phyloP scores from a whole-genome alignment of 1,140 invertebrate species.

The Nasonia longicornis region DNA sequence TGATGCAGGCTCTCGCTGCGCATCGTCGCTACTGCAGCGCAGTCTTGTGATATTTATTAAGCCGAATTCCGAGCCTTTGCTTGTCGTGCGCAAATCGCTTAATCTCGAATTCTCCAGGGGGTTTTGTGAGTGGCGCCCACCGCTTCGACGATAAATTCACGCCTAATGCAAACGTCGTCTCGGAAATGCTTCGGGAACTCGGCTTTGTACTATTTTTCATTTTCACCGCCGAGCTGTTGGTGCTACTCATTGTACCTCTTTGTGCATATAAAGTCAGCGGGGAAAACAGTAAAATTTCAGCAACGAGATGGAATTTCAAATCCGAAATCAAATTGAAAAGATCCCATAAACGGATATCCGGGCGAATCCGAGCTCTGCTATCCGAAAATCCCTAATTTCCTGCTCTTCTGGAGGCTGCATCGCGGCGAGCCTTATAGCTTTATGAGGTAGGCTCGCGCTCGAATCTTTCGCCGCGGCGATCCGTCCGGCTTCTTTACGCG shows the following conservation, averaged over 20 bases:
- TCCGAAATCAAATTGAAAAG: background rate
- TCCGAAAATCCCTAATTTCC: constrained; percentile 20
- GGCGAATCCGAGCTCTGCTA: background rate
- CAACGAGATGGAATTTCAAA: background rate
- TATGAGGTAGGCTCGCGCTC: constrained; percentile 30
- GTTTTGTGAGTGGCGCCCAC: constrained; percentile 21
- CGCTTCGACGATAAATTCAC: constrained; percentile 49
- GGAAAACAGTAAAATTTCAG: background rate
- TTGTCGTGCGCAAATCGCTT: background rate
- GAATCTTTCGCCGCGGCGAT: constrained; percentile 43
- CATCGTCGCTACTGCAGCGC: background rate
- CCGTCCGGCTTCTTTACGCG: constrained; percentile 41
- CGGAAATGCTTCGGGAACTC: constrained; percentile 22
- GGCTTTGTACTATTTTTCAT: constrained; percentile 26
- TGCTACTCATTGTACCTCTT: constrained; percentile 12
- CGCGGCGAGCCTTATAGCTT: background rate
- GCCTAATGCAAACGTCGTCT: constrained; percentile 48
- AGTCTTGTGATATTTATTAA: constrained; percentile 12
- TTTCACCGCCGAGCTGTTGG: background rate
- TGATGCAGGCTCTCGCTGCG: background rate
- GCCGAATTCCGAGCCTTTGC: background rate
- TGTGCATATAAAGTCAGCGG: background rate
- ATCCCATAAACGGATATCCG: background rate
- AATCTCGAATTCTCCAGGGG: constrained; percentile 27
- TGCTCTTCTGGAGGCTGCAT: background rate